Evolutionary conservation across 1,140 invertebrate genomes (phyloP).

Genomic region (Araneus ventricosus): DNA sequence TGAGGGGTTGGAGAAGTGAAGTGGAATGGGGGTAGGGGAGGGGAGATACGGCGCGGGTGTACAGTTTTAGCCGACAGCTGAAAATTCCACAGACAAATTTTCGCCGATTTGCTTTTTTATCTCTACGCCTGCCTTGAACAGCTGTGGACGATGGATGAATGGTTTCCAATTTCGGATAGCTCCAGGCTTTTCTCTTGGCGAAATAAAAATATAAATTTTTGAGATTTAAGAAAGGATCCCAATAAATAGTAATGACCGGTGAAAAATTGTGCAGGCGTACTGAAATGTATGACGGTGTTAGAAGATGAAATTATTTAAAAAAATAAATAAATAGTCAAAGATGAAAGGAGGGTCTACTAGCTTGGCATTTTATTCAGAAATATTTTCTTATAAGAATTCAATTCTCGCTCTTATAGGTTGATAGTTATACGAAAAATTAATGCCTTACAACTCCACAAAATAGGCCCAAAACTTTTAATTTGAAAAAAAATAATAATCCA

Average conservation of each 20-base stretch:
- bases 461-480: too few species aligned
- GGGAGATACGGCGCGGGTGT: not conserved
- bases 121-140: constrained; percentile 28
- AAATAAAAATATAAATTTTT: not conserved
- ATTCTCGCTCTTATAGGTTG: too few species aligned
- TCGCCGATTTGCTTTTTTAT: not conserved
- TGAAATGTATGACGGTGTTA: not conserved
- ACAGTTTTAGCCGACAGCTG: not conserved
- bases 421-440: too few species aligned
- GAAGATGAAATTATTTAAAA: not conserved
- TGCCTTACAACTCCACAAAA: too few species aligned
- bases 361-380: too few species aligned
- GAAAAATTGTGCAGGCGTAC: too few species aligned
- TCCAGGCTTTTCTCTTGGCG: not conserved
- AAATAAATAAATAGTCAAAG: not conserved
- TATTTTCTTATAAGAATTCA: too few species aligned
- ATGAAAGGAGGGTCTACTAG: not conserved
- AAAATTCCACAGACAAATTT: constrained; percentile 50
- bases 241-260: not conserved
- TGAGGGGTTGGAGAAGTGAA: not conserved
- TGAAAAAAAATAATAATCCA: too few species aligned
- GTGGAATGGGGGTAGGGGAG: not conserved
- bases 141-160: constrained; percentile 57
- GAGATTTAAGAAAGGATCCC: not conserved
- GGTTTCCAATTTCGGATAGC: not conserved